These are phyloP conservation scores for Glossosoma conforme DNA, from an alignment of 1,140 invertebrate genomes.

Conservation along the genomic window DNA sequence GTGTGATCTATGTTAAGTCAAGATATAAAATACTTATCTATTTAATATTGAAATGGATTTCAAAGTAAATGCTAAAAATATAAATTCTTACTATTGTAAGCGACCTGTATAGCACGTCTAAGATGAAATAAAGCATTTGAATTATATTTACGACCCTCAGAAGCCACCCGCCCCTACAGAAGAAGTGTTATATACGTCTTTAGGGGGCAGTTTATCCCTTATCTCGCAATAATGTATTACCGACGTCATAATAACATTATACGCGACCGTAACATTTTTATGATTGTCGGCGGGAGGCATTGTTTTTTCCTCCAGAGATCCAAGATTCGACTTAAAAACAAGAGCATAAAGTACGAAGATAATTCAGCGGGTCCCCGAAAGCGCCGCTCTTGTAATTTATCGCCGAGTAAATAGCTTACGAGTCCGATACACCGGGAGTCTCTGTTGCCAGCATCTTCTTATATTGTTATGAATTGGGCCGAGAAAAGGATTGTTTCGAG, in stretches of 20 bases:
- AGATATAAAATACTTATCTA: no score
- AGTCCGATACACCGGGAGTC: constrained; percentile 3
- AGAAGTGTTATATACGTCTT: constrained; percentile 33
- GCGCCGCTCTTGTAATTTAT: constrained; percentile 27
- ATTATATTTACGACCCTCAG: constrained; percentile 3
- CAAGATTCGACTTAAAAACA: constrained; percentile 28
- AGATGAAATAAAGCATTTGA: not conserved
- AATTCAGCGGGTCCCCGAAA: constrained; percentile 25
- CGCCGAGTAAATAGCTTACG: constrained; percentile 24
- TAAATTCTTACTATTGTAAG: no score
- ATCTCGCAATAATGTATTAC: constrained; percentile 33
- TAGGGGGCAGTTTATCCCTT: constrained; percentile 33
- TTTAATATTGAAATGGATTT: no score
- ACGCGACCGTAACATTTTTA: constrained; percentile 32
- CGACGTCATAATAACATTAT: constrained; percentile 31
- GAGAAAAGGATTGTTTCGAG: no score
- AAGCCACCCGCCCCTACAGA: constrained; percentile 12
- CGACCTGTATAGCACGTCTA: no score
- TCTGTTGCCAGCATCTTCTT: no score
- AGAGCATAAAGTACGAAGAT: constrained; percentile 31
- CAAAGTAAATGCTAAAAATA: no score
- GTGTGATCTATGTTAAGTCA: no score
- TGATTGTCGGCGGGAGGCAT: constrained; percentile 24
- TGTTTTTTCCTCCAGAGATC: constrained; percentile 30
- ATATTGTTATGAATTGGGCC: no score